Evolutionary conservation across 2,797 vertebrate species (phyloP), one percentile per base, ranked within the genome.

Genomic region (Sebastes hubbsi): DNA sequence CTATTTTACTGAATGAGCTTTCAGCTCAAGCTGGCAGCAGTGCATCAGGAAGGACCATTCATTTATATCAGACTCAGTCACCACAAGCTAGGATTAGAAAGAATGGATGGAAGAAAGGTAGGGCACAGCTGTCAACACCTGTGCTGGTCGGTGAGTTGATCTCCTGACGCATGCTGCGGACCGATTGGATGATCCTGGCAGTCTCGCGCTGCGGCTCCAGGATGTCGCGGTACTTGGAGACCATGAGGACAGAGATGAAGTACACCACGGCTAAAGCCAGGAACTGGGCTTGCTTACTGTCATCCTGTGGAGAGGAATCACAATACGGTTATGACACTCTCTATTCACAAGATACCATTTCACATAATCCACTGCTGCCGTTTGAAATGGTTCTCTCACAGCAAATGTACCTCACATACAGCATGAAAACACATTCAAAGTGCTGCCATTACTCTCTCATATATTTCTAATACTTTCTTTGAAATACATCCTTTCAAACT

Each of bases 241-340:
- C 98, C 98, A 99, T 99, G 82, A 99, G 96, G 79, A 99, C 98
- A 2, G 98, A 99, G 91, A 99, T 99, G 93, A 99, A 99, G 95
- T 99, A 99, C 38, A 99, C 98, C 32, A 99, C 98, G 1, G 98
- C 98, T 91, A 99, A 94, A 82, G 98, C 98, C 89, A 99, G 94
- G 94, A 99, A 99, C 83, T 99, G 98, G 71, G 97, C 98, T 87
- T 99, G 98, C 64, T 99, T 99, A 83, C 98, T 99, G 91, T 99
- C 98, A 10, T 99, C 98, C 98, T 99, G 90, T 30, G 66, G 42
- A 77, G 72, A 74, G 60, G 38, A 64, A 89, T 75, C 66, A 89
- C 29, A 87, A 64, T 9, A 61, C 4, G 4, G 60, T 82, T 69
- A 77, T 5, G 14, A 4, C 56, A 65, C 30, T 55, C 27, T 75